Conservation (phyloP, 2,888 invertebrate genomes). For the Erynnis tages region DNA sequence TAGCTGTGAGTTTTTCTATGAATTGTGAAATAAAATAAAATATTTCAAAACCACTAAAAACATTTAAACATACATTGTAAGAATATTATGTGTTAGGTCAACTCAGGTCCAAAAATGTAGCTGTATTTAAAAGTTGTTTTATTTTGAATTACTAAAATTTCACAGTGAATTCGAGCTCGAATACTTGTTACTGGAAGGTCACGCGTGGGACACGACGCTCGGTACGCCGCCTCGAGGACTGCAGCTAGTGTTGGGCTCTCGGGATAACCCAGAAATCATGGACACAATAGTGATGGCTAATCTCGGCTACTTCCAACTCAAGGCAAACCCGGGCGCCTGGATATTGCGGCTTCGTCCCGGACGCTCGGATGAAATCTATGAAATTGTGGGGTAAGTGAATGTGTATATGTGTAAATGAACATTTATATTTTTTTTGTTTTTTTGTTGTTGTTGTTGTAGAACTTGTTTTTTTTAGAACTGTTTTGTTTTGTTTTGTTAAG, state of each 20-base stretch:
- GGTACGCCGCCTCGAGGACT: conserved; percentile 98
- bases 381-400: conserved; percentile 86
- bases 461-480: no score
- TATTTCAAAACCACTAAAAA: no score
- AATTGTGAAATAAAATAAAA: no score
- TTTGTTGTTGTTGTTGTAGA: no score
- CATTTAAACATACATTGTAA: no score
- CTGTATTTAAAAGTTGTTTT: no score
- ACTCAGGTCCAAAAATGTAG: no score
- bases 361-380: conserved; percentile 96
- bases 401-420: conserved; percentile 28
- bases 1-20: no score
- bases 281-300: conserved; percentile 99
- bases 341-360: conserved; percentile 93
- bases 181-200: conserved; percentile 95
- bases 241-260: conserved; percentile 96
- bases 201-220: conserved; percentile 95
- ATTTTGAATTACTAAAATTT: no score
- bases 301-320: conserved; percentile 97
- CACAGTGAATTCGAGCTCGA: conserved; percentile 97
- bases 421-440: neutral
- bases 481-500: no score
- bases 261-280: conserved; percentile 87
- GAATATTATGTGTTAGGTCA: no score
- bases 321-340: conserved; percentile 99